These are phyloP conservation scores for Sebastes steindachneri DNA, from an alignment of 2,797 vertebrate genomes.

Conservation along the genomic window DNA sequence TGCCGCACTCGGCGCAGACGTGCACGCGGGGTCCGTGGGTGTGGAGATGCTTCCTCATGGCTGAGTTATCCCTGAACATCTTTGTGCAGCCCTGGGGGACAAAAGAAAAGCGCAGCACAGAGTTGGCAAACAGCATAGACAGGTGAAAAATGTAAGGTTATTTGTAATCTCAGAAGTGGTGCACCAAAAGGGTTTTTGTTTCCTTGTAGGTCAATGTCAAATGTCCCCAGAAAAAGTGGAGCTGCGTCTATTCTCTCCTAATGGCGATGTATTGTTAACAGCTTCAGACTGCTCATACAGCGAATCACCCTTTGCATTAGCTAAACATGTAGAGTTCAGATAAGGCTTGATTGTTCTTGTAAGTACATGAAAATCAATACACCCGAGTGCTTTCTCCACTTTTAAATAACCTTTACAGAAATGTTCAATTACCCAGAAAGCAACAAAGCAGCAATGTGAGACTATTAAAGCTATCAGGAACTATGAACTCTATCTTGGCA, in stretches of 20 bases:
- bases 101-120: background rate
- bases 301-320: slow-evolving; percentile 4
- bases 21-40: slow-evolving; percentile 97
- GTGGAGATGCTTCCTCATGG: slow-evolving; percentile 98
- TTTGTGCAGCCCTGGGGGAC: slow-evolving; percentile 93
- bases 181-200: background rate
- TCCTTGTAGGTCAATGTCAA: background rate
- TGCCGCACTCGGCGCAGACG: slow-evolving; percentile 97
- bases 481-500: background rate
- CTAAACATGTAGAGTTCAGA: slow-evolving; percentile 2
- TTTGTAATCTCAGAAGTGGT: background rate
- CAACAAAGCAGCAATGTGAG: background rate
- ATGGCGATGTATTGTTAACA: background rate
- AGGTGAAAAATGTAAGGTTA: background rate
- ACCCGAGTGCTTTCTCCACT: background rate
- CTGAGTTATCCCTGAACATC: slow-evolving; percentile 99
- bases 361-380: slow-evolving; percentile 35
- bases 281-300: background rate
- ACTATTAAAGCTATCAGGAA: background rate
- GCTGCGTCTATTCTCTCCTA: background rate
- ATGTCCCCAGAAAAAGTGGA: background rate
- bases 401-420: slow-evolving; percentile 25
- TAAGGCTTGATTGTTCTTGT: slow-evolving; percentile 9
- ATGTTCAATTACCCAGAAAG: slow-evolving; percentile 11
- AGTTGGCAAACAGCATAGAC: slow-evolving; percentile 8